Conservation (phyloP, 1,140 invertebrate species). For the Drosophila repletoides region DNA sequence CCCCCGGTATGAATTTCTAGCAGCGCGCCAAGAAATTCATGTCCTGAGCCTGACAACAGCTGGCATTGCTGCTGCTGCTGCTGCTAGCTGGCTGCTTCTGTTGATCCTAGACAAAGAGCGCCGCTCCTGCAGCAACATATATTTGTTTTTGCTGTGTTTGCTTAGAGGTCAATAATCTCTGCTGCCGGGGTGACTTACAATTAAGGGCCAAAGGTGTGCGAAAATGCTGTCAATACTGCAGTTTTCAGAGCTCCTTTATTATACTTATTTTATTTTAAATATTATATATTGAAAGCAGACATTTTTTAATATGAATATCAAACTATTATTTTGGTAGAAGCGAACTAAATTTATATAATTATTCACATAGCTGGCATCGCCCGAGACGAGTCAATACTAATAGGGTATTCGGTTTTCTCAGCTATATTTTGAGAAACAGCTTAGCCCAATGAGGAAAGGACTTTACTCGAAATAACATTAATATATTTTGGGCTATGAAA, state of each 20-base stretch:
- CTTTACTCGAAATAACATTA: too few species aligned
- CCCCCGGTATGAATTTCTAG: slow-evolving; percentile 19
- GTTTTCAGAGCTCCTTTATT: neutral
- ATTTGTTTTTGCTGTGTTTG: slow-evolving; percentile 51
- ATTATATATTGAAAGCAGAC: neutral
- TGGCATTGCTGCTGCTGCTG: slow-evolving; percentile 24
- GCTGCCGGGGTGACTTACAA: slow-evolving; percentile 46
- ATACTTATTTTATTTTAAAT: neutral
- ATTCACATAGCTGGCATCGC: too few species aligned
- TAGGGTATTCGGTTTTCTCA: too few species aligned
- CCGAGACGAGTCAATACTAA: too few species aligned
- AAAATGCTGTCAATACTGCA: slow-evolving; percentile 11
- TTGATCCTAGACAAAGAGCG: slow-evolving; percentile 31
- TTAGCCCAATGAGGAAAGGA: too few species aligned
- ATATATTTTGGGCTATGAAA: too few species aligned
- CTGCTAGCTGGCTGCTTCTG: slow-evolving; percentile 2
- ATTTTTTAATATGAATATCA: neutral
- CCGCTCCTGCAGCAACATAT: slow-evolving; percentile 28
- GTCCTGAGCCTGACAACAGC: slow-evolving; percentile 39
- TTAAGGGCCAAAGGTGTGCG: slow-evolving; percentile 25
- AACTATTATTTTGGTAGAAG: too few species aligned
- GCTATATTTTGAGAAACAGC: too few species aligned
- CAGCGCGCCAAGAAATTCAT: slow-evolving; percentile 52
- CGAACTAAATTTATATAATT: too few species aligned
- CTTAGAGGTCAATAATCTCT: slow-evolving; percentile 72